Evolutionary conservation across 2,888 invertebrate genomes (phyloP).

Genomic region (Carabus problematicus): DNA sequence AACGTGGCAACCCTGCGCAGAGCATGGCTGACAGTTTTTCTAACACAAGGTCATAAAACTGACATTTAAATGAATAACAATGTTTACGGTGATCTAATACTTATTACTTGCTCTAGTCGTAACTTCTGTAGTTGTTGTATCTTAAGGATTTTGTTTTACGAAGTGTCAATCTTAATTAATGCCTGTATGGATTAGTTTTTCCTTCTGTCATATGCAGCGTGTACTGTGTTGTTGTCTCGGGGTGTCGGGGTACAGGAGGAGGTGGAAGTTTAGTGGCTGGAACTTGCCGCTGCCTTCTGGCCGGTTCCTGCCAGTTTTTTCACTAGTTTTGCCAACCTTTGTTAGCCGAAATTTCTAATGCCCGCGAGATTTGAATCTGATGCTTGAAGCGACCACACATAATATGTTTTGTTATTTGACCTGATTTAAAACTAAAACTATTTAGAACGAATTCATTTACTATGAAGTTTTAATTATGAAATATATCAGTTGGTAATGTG

Average conservation of each 20-base stretch:
- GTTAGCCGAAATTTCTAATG: slow-evolving; percentile 32
- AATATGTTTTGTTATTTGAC: not conserved
- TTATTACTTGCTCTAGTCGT: too few relatives aligned
- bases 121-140: too few relatives aligned
- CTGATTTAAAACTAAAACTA: not conserved
- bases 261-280: slow-evolving; percentile 8
- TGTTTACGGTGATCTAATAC: slow-evolving; percentile 17
- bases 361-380: slow-evolving; percentile 35
- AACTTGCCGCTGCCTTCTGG: slow-evolving; percentile 35
- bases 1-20: slow-evolving; percentile 23
- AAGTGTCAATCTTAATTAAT: too few relatives aligned
- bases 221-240: not conserved
- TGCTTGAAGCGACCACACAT: not conserved
- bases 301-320: slow-evolving; percentile 31
- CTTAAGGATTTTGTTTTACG: too few relatives aligned
- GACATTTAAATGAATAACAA: slow-evolving; percentile 38
- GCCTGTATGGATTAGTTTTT: not conserved
- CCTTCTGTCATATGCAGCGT: not conserved
- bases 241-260: not conserved
- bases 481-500: too few relatives aligned
- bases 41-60: slow-evolving; percentile 39
- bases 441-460: too few relatives aligned
- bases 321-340: slow-evolving; percentile 26
- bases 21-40: slow-evolving; percentile 32
- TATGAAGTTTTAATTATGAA: too few relatives aligned